Evolutionary conservation across 2,113 vertebrate species (phyloP), one percentile per base, ranked within the genome.

Genomic region (Falco punctatus): DNA sequence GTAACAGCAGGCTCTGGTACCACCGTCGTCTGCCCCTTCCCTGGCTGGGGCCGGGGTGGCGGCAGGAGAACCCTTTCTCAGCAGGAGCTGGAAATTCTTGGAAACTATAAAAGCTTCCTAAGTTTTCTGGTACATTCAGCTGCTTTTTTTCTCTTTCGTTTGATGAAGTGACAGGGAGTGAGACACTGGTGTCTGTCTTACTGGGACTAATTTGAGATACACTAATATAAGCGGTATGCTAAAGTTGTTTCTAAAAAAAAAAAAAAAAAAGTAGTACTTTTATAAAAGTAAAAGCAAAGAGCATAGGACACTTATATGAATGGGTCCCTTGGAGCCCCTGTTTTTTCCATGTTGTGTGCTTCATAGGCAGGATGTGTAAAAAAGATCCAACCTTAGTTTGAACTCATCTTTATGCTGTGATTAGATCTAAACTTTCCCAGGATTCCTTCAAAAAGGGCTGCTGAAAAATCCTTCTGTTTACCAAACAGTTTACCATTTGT

Each of bases 401-500:
- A 97, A 96, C 71, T 93, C 83, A 92, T 94, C 86, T 95, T 92
- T 96, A 92, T n/a, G 42, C 55, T 90, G 64, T 81, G 52, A 88
- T 90, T 96, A 94, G 91, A 92, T 75, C 69, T 96, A 71, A 97
- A 93, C 70, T 96, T 96, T 94, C 73, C 81, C 92, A 66, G 91
- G 69, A 91, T 95, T 93, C 81, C 44, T 62, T 95, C 67, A 83
- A 42, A 95, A 94, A 79, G 42, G 67, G 54, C 75, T 91, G 87
- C 94, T 77, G 92, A 97, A 94, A 94, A 96, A 90, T 80, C 35
- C 66, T 93, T 94, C 85, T 93, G 86, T 92, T 95, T 97, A 97
- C 94, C 90, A 96, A 96, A 94, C 44, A 92, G 81, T 96, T 97
- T 97, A 67, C 66, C 77, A 54, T 97, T 97, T 97, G 82, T 97